Evolutionary conservation across 1,140 invertebrate species (phyloP), one percentile per base, ranked within the genome.

Genomic region (Cherax quadricarinatus): DNA sequence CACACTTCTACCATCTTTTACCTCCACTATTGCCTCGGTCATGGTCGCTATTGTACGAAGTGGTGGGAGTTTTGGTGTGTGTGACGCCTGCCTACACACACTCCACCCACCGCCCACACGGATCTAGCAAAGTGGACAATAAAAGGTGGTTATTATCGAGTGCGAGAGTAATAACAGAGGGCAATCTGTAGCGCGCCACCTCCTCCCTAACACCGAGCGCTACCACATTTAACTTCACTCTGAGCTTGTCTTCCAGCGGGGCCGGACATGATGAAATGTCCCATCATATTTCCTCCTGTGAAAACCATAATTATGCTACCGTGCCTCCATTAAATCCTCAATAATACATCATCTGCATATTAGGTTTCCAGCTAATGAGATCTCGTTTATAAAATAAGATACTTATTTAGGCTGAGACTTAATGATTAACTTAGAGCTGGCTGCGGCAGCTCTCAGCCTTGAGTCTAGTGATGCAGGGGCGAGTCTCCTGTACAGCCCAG

Each of bases 171-270:
- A 91, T 91, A 86, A 86, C 41, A 66, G 75, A 82, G 78, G 85
- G 89, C 89, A 91, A 91, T 91, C 84, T 91, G 84, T 82, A 91
- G 75, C 78, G 84, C 84, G 89, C 89, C 89, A 91, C 84, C 89
- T 91, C 89, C 89, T 91, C 83, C 84, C 89, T 86, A 75, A 86
- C 89, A 91, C 89, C 89, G 87, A 80, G 73, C 89, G 89, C 89
- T 91, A 91, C 89, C 89, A 91, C 89, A 91, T 62, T 86, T 86
- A 86, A 30, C 84, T 91, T 86, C 89, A 91, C 78, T 91, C 57
- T 62, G 89, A 91, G 89, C 60, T 51, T 48, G 89, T 62, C 89
- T 80, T 66, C 85, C 89, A 86, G 84, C 30, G 48, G 79, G 78
- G 49, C n/a, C 78, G 89, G 89, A 81, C 84, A 73, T 86, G 49